phyloP scores from a whole-genome alignment of 1,140 invertebrate genomes.

The Halyomorpha halys region DNA sequence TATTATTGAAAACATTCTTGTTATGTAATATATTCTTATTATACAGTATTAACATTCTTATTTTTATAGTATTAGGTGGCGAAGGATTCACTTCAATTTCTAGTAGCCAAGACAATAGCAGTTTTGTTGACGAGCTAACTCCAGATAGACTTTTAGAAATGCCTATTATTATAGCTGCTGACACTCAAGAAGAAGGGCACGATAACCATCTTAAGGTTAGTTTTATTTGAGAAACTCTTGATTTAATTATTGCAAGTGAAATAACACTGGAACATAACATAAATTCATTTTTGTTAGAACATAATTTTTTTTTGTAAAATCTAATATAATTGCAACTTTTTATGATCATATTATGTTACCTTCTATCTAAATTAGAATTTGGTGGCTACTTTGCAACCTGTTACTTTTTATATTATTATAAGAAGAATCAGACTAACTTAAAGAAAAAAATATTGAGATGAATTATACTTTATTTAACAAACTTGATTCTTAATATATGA shows the following conservation, averaged over 20 bases:
- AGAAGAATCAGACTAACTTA: no score
- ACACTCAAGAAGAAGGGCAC: background rate
- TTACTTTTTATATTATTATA: no score
- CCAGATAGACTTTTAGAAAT: slow-evolving; percentile 26
- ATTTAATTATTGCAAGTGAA: background rate
- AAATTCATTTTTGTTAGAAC: background rate
- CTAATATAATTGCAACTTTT: background rate
- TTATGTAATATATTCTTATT: no score
- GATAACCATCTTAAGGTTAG: slow-evolving; percentile 8
- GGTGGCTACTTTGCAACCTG: no score
- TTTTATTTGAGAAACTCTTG: background rate
- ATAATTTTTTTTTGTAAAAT: background rate
- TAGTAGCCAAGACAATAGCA: background rate
- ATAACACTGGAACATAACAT: background rate
- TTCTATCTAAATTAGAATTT: background rate
- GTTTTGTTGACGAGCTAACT: slow-evolving; percentile 23
- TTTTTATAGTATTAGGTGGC: slow-evolving; percentile 17
- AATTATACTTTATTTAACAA: no score
- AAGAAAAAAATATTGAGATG: no score
- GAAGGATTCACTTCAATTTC: slow-evolving; percentile 4
- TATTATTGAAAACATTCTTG: no score
- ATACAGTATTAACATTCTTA: no score
- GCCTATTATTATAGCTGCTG: slow-evolving; percentile 25
- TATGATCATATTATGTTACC: background rate
- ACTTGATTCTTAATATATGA: no score